Base-by-base conservation (phyloP, 2,113 vertebrate genomes). In the Caranx ignobilis region DNA sequence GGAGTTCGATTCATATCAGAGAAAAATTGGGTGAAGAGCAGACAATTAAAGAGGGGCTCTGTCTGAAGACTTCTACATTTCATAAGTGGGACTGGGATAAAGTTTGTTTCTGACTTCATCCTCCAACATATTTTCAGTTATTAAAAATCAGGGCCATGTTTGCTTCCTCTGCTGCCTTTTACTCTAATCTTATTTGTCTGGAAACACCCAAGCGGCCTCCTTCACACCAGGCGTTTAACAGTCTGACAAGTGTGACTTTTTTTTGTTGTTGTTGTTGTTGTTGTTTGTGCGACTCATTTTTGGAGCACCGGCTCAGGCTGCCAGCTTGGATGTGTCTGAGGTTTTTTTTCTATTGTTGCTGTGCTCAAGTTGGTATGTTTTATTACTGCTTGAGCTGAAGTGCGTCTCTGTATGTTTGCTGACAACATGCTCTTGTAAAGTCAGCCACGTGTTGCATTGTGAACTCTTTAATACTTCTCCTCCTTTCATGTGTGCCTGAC, bases 341-440 rank as follows among this genome's bases (percentile, higher is more conserved):
- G n/a, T 67, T 69, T 61, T 67, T 69, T 61, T 61, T 81, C 31
- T 55, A 32, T 74, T 87, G 83, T 83, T 62, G 60, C 62, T 57
- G 71, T 26, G 61, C 66, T 76, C 73, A 68, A 72, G 72, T 80
- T n/a, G 0, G 26, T 75, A 57, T 77, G 61, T 82, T 87, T 75
- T 73, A 71, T 72, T 76, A 54, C 45, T 6, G 45, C 69, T 69
- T 3, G 50, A 73, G 72, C 52, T 62, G 52, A 73, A 45, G 47
- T 47, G 59, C 62, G 67, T 59, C 13, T 13, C 64, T 48, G 75
- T 31, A 62, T 37, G 52, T 75, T 61, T 80, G 72, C 82, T 88
- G 86, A 84, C 68, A 85, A 65, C 60, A 12, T 52, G 69, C 37
- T 86, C 66, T 77, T 77, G 75, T 63, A 75, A 74, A 75, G 70